A percentile compares a stretch with the other conserved stretches of the same genome.
Evolutionary conservation across 2,888 invertebrate genomes (phyloP).

Genomic region (Lissonota sp.): DNA sequence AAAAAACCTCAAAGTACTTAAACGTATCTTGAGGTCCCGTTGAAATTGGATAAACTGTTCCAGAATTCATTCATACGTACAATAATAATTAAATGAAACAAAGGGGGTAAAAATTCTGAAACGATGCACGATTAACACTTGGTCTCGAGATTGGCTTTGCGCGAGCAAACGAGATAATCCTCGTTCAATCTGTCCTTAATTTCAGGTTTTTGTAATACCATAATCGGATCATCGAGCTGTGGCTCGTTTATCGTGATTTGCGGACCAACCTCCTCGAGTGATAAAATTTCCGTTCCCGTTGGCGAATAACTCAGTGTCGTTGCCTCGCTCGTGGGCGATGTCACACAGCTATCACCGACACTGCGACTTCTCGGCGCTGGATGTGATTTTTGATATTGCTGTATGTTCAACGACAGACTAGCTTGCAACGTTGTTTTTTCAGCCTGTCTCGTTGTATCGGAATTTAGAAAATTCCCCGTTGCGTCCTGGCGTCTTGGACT

Average conservation of each 20-base stretch:
- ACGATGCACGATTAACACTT: slow-evolving; percentile 61
- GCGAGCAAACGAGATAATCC: slow-evolving; percentile 68
- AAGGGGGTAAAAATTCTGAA: slow-evolving; percentile 2
- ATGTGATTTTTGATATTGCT: slow-evolving; percentile 71
- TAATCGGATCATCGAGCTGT: slow-evolving; percentile 5
- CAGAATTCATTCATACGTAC: not conserved
- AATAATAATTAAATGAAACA: not conserved
- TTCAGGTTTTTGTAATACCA: slow-evolving; percentile 61
- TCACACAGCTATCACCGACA: slow-evolving; percentile 79
- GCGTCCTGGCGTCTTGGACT: slow-evolving; percentile 73
- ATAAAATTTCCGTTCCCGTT: slow-evolving; percentile 78
- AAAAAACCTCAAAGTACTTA: too few species aligned
- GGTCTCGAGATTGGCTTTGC: slow-evolving; percentile 75
- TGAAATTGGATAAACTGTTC: not conserved
- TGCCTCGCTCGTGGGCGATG: slow-evolving; percentile 79
- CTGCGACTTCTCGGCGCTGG: slow-evolving; percentile 75
- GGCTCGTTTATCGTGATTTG: slow-evolving; percentile 62
- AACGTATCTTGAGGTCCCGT: not conserved
- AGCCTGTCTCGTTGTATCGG: slow-evolving; percentile 20
- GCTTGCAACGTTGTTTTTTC: slow-evolving; percentile 75
- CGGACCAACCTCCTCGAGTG: slow-evolving; percentile 76
- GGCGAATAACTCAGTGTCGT: slow-evolving; percentile 77
- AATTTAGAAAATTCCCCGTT: slow-evolving; percentile 24
- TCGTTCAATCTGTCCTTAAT: slow-evolving; percentile 69
- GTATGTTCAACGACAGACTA: slow-evolving; percentile 76